A percentile compares a stretch with the other conserved stretches of the same genome.
Evolutionary conservation across 2,113 vertebrate species (phyloP).

Genomic region (Hylia prasina): DNA sequence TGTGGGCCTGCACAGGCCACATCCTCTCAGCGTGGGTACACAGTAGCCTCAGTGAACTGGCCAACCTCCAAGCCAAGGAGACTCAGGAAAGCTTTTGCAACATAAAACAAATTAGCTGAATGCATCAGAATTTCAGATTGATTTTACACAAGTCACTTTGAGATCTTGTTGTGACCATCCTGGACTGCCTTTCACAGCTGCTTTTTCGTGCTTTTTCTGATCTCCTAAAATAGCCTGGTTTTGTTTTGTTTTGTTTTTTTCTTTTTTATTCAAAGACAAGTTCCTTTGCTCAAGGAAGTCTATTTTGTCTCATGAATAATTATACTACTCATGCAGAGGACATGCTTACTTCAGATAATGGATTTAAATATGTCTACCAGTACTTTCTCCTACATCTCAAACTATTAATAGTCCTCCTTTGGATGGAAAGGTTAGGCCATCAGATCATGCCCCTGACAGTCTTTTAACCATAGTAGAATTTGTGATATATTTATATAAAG

Average conservation of each 20-base stretch:
- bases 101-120: background rate
- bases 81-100: background rate
- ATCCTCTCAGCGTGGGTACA: background rate
- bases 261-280: background rate
- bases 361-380: background rate
- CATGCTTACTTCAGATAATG: background rate
- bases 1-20: background rate
- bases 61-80: background rate
- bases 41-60: background rate
- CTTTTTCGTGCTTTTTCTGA: background rate
- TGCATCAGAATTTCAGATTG: background rate
- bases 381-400: background rate
- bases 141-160: background rate
- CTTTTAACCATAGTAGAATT: background rate
- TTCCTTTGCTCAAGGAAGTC: background rate
- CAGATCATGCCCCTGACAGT: background rate
- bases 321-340: background rate
- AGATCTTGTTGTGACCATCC: background rate
- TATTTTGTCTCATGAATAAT: background rate
- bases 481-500: background rate
- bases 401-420: background rate
- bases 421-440: background rate
- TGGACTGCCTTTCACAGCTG: background rate
- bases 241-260: no score
- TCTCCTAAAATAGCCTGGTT: background rate